phyloP scores from a whole-genome alignment of 2,113 vertebrate genomes.

The Poecile atricapillus region DNA sequence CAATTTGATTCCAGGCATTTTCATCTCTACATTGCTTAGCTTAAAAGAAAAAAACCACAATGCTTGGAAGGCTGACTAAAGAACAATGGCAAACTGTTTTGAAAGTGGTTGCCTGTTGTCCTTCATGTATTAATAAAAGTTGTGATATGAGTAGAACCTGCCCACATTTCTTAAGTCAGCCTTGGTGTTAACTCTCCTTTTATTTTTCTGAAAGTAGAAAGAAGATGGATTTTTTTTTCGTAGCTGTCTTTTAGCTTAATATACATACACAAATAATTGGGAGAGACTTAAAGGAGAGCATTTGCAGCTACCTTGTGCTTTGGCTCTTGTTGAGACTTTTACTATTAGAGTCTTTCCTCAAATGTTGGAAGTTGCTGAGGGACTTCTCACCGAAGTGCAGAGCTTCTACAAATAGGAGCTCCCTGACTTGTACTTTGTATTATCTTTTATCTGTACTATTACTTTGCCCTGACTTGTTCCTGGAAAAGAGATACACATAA shows the following conservation, averaged over 20 bases:
- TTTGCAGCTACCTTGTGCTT: neutral
- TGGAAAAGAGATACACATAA: neutral
- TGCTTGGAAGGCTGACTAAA: neutral
- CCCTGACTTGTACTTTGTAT: neutral
- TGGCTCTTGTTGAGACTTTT: neutral
- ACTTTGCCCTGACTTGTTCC: conserved; percentile 24
- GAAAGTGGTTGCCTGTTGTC: neutral
- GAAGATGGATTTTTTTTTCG: neutral
- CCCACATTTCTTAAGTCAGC: neutral
- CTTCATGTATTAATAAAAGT: neutral
- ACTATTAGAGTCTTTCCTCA: neutral
- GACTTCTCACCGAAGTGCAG: neutral
- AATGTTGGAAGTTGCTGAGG: neutral
- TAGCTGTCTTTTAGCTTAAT: neutral
- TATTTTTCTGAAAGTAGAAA: neutral
- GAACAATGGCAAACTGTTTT: neutral
- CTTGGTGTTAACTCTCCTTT: neutral
- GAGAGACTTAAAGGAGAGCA: neutral
- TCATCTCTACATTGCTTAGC: neutral
- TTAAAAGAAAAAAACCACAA: neutral
- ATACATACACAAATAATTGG: neutral
- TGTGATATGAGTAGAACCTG: neutral
- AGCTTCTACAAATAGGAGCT: conserved; percentile 8
- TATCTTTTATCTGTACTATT: neutral
- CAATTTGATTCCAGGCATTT: neutral